Evolutionary conservation across 2,797 vertebrate species (phyloP), one percentile per base, ranked within the genome.

Genomic region (Hirundo rustica): DNA sequence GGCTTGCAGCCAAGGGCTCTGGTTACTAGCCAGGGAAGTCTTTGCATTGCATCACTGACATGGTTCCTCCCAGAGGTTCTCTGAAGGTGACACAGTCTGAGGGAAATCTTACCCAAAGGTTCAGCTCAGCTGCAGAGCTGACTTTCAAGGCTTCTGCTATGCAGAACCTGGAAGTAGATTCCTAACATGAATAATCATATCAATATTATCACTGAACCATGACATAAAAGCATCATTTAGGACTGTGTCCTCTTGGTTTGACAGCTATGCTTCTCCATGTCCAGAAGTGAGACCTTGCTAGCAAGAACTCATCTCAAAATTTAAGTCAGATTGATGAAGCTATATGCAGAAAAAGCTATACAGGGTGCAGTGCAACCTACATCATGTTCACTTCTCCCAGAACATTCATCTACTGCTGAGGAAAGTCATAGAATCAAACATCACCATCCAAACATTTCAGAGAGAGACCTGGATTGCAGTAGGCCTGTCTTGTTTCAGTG

Each of bases 321-420:
- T 32, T 74, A 47, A 18, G 71, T 23, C 14, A 67, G 38, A 25
- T 0, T 45, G 42, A 45, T 10, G 23, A 85, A 61, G 12, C 9
- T 65, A 15, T 15, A 23, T 10, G 20, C 21, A 79, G 48, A 47
- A 30, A 44, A 47, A 90, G 12, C 17, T 30, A 6, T 13, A 26
- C 16, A 58, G 14, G 12, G 0, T 51, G 27, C 16, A 16, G 16
- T 10, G 10, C n/a, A 48, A 36, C 14, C 47, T 40, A 29, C 23
- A 23, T 25, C 16, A 21, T 0, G 0, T 9, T 61, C 10, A 22
- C 16, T n/a, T 58, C 26, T 50, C 47, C 29, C 2, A 3, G 25
- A 42, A 45, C 27, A 22, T 40, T 83, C 26, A 54, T 9, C 18
- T 38, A 6, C 23, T 21, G 6, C 27, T 34, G 82, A 65, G 22